These are phyloP conservation scores for Ormyrus labotus DNA, from an alignment of 2,888 invertebrate genomes.

Conservation along the genomic window DNA sequence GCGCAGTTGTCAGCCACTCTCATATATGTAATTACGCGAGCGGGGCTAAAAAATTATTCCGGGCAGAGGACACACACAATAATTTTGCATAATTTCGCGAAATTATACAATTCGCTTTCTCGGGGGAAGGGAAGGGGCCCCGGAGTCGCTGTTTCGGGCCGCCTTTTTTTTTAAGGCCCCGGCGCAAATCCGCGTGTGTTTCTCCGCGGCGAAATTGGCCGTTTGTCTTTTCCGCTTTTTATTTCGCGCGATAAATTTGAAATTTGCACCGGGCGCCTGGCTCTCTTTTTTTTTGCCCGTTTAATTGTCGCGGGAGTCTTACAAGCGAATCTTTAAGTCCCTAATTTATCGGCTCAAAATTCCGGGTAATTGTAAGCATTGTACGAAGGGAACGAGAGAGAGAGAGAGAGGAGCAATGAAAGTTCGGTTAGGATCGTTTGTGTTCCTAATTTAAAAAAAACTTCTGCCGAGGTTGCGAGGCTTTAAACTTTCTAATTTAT, in stretches of 20 bases:
- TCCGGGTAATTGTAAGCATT: slow-evolving; percentile 35
- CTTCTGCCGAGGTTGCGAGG: neutral
- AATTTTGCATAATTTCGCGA: slow-evolving; percentile 48
- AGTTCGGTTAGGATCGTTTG: neutral
- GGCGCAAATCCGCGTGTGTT: slow-evolving; percentile 1
- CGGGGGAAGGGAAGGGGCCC: slow-evolving; percentile 1
- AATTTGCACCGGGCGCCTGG: slow-evolving; percentile 43
- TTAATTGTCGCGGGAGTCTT: slow-evolving; percentile 48
- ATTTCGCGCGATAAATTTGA: slow-evolving; percentile 57
- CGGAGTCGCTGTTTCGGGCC: slow-evolving; percentile 8
- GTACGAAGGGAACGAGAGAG: neutral
- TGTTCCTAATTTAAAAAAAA: slow-evolving; percentile 8
- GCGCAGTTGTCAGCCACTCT: neutral
- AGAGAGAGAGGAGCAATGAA: neutral
- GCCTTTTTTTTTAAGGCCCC: slow-evolving; percentile 5
- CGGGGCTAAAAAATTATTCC: slow-evolving; percentile 17
- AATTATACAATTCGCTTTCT: slow-evolving; percentile 29
- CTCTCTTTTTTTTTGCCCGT: neutral
- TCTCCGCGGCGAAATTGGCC: slow-evolving; percentile 47
- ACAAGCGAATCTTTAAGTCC: slow-evolving; percentile 31
- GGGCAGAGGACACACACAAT: neutral
- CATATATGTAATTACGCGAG: slow-evolving; percentile 7
- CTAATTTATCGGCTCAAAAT: slow-evolving; percentile 46
- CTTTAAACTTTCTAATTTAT: slow-evolving; percentile 1
- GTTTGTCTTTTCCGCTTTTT: slow-evolving; percentile 54